Evolutionary conservation across 2,797 vertebrate genomes (phyloP), one percentile per base, ranked within the genome.

Genomic region (Halcyon leucocephala): DNA sequence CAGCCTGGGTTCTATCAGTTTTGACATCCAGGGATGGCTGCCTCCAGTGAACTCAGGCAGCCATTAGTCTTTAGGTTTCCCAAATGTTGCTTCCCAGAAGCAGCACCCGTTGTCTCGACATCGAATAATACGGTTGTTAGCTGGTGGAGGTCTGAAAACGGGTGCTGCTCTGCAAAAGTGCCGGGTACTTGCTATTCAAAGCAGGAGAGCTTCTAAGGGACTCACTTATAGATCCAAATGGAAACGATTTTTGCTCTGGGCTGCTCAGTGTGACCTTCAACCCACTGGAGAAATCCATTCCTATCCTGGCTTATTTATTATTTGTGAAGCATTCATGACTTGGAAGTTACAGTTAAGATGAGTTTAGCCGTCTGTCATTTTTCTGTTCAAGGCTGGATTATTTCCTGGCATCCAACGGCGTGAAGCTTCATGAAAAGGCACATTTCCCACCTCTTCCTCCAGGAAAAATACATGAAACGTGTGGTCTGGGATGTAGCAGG

Each of bases 231-330:
- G 96, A 97, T 96, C 93, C 86, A 49, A 28, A 82, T 86, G 74
- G 92, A 96, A 97, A 96, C 18, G 64, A 94, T 95, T 97, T 95
- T 71, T 96, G 93, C 96, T 92, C 86, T 89, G 92, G 89, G 95
- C 93, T 95, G 88, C 89, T 86, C 48, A 4, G 73, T 5, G 3
- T 87, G 95, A 96, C 96, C 95, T 96, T 92, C 96, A 92, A 60
- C 90, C 93, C 83, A 7, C 4, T 82, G 90, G 60, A 96, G 95
- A 95, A 96, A 97, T 97, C 96, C 69, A 80, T 96, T 96, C 86
- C 90, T 77, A 7, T 80, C 92, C 67, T 82, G 73, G 62, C 70
- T 93, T 95, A 71, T 94, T 96, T 95, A 87, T 90, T 96, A 73
- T 90, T 94, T 92, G 92, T 92, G 95, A 96, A 95, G 73, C 88